Evolutionary conservation across 2,888 invertebrate genomes (phyloP), one percentile per base, ranked within the genome.

Genomic region (Drosophila bunnanda): DNA sequence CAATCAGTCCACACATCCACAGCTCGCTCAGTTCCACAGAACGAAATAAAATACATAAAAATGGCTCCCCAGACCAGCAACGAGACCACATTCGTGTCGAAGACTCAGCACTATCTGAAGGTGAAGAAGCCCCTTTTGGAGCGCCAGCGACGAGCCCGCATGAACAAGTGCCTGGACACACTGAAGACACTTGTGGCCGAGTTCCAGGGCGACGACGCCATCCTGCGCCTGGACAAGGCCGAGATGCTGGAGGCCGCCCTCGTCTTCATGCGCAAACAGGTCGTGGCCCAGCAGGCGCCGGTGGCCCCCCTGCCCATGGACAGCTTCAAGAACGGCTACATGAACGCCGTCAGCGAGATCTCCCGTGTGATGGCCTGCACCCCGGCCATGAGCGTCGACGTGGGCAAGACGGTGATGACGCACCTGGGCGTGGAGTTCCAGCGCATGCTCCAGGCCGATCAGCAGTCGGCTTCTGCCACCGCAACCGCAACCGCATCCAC

Each of bases 51-150:
- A 34, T 6, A 17, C 75, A 87, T 6, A 17, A 76, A 87, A 70
- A 86, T 86, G 85, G 80, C 88, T 59, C 81, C 88, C 48, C 86
- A 88, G 61, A 74, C 61, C 41, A 57, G 38, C 53, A 73, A 34
- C 22, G 59, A 74, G 71, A 56, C 71, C 30, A 36, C 66, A 30
- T 76, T 80, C 81, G 97, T 97, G 89, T 88, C 92, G 50, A 95
- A 97, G 92, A 97, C 97, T 89, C 97, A 97, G 93, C 97, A 97
- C 92, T 97, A 97, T 93, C 94, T 97, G 93, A 97, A 97, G 95
- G 97, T 97, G 91, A 97, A 97, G 96, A 97, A 97, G 93, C 97
- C 97, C 89, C 95, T 97, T 95, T 93, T 97, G 84, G 97, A 97
- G 93, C 94, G 97, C 85, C 97, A 97, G 92, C 94, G 97, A 74